Evolutionary conservation across 2,797 vertebrate species (phyloP).

Genomic region (Tolypeutes matacus): DNA sequence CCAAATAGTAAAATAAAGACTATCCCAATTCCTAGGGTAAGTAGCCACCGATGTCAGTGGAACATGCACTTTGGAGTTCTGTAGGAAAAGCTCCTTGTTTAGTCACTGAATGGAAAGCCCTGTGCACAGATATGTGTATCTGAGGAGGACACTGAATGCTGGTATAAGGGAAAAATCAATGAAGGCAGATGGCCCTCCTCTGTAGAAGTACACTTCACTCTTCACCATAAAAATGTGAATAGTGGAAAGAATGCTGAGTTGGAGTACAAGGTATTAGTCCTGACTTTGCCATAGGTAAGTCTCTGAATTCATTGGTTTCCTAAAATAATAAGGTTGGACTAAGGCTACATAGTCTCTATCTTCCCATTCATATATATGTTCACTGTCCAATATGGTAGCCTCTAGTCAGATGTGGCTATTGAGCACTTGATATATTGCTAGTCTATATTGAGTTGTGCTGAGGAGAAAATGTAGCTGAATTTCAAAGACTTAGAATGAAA

Average conservation of each 20-base stretch:
- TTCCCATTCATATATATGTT: background rate
- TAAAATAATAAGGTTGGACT: background rate
- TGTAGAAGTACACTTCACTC: background rate
- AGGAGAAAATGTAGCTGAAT: background rate
- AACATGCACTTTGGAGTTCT: background rate
- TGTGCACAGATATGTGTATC: background rate
- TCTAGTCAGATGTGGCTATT: background rate
- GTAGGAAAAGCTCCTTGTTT: background rate
- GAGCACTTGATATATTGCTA: background rate
- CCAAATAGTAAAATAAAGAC: background rate
- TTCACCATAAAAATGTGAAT: background rate
- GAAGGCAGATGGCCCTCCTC: background rate
- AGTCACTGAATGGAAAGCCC: background rate
- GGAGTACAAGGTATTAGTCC: background rate
- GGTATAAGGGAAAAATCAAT: background rate
- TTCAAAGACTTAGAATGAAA: background rate
- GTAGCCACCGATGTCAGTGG: no score
- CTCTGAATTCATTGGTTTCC: slow-evolving; percentile 43
- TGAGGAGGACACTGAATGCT: background rate
- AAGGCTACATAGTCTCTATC: background rate
- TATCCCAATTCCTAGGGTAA: background rate
- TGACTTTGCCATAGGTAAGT: background rate
- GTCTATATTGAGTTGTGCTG: background rate
- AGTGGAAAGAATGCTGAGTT: background rate
- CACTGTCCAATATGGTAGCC: accelerated